These are phyloP conservation scores for Mustela lutreola DNA, from an alignment of 2,113 vertebrate genomes.

Conservation along the genomic window DNA sequence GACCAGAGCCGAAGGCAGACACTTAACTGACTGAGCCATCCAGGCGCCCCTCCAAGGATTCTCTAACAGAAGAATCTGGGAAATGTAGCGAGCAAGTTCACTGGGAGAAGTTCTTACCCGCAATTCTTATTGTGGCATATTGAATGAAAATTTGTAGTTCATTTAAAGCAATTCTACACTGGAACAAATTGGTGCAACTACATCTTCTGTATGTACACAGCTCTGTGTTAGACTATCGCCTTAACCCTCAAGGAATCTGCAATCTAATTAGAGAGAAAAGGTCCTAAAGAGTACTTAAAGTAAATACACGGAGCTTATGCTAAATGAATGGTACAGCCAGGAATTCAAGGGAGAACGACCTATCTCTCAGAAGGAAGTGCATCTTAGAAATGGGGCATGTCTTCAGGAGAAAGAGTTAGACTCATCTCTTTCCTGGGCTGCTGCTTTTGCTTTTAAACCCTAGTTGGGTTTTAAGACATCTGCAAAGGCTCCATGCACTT, in stretches of 20 bases:
- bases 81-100: background rate
- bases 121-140: background rate
- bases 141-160: background rate
- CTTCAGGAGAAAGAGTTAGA: background rate
- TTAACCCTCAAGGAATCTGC: background rate
- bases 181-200: background rate
- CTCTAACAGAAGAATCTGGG: background rate
- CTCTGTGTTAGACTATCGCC: background rate
- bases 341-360: background rate
- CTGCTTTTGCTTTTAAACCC: slow-evolving; percentile 43
- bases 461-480: slow-evolving; percentile 21
- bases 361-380: background rate
- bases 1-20: too few species aligned
- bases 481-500: slow-evolving; percentile 29
- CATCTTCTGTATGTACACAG: background rate
- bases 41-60: background rate
- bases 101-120: background rate
- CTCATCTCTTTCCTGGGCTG: background rate
- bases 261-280: slow-evolving; percentile 24
- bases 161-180: background rate
- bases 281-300: background rate
- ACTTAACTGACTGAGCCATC: too few species aligned
- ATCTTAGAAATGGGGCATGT: background rate
- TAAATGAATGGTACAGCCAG: background rate
- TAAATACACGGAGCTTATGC: background rate